A percentile compares a stretch with the other conserved stretches of the same genome.
These are phyloP conservation scores for Pteria penguin DNA, from an alignment of 2,888 invertebrate genomes.

Conservation along the genomic window DNA sequence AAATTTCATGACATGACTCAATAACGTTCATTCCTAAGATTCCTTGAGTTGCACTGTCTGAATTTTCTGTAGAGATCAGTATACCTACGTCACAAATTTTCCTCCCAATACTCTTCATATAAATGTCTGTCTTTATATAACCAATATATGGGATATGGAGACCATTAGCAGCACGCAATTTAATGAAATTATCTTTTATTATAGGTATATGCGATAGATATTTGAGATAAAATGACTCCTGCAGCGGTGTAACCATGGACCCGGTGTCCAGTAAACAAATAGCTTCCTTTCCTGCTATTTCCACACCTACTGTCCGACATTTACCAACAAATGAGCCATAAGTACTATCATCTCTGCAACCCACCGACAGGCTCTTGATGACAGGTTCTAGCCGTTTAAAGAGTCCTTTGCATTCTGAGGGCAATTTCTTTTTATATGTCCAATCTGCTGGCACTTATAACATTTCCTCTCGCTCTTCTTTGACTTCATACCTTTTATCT, in stretches of 20 bases:
- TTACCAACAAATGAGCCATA: slow-evolving; percentile 11
- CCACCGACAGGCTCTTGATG: slow-evolving; percentile 1
- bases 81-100: not conserved
- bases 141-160: slow-evolving; percentile 21
- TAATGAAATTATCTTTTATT: not conserved
- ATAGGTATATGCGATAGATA: not conserved
- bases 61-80: slow-evolving; percentile 7
- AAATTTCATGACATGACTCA: not conserved
- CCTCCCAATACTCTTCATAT: not conserved
- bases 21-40: slow-evolving; percentile 24
- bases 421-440: slow-evolving; percentile 15
- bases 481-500: not conserved
- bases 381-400: slow-evolving; percentile 11
- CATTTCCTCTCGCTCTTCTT: not conserved
- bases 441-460: not conserved
- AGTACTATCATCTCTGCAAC: not conserved
- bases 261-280: slow-evolving; percentile 15
- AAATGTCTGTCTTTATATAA: slow-evolving; percentile 18
- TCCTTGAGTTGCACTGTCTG: not conserved
- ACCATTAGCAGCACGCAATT: slow-evolving; percentile 21
- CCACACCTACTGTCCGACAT: slow-evolving; percentile 5
- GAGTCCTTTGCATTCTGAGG: not conserved
- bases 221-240: slow-evolving; percentile 6
- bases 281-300: not conserved
- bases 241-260: slow-evolving; percentile 12